Percentiles rank a stretch among this genome's conserved stretches.
Conservation (phyloP, 1,140 invertebrate genomes). For the Rhyzopertha dominica region DNA sequence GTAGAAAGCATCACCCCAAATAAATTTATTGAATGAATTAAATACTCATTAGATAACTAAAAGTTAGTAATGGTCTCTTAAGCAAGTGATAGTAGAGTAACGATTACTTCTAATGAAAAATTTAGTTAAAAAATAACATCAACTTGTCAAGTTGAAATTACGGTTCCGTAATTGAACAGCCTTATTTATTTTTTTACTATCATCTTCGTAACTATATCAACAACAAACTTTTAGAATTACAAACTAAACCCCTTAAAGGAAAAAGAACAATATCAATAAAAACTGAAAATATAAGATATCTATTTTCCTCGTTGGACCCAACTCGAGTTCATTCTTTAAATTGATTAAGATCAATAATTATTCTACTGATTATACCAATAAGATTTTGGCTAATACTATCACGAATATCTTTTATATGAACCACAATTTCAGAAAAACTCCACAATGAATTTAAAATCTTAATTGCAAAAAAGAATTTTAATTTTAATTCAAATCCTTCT, state of each 20-base stretch:
- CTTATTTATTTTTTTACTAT: no score
- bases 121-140: slow-evolving; percentile 51
- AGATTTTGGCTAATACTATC: slow-evolving; percentile 50
- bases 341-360: slow-evolving; percentile 49
- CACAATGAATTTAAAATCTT: no score
- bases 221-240: slow-evolving; percentile 53
- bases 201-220: no score
- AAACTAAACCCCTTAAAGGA: slow-evolving; percentile 53
- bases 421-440: no score
- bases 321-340: no score
- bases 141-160: slow-evolving; percentile 56
- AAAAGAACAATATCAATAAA: no score
- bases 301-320: no score
- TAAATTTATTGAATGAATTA: slow-evolving; percentile 55
- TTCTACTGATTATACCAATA: slow-evolving; percentile 47
- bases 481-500: no score
- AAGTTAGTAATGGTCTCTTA: slow-evolving; percentile 57
- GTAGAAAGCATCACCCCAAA: slow-evolving; percentile 53
- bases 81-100: slow-evolving; percentile 48
- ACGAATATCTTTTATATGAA: slow-evolving; percentile 46
- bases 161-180: no score
- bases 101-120: slow-evolving; percentile 54
- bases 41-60: slow-evolving; percentile 57
- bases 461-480: no score
- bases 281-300: no score